A percentile compares a stretch with the other conserved stretches of the same genome.
phyloP scores from a whole-genome alignment of 2,797 vertebrate genomes.

The Prionace glauca region DNA sequence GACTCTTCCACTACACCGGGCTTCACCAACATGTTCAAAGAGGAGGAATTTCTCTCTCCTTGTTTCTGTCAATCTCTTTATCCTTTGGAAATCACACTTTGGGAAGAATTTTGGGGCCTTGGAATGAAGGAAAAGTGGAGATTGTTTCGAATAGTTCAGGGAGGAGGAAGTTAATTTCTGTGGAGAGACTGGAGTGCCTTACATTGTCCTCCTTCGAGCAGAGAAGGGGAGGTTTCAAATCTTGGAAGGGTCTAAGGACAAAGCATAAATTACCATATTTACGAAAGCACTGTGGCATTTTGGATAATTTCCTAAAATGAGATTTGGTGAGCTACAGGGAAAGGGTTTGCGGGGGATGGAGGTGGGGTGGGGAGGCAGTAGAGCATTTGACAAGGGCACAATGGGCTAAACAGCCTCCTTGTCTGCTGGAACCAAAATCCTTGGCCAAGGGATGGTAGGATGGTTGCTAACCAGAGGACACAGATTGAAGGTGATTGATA shows the following conservation, averaged over 20 bases:
- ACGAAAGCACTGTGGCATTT: not conserved
- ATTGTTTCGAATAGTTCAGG: no score
- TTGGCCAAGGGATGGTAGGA: no score
- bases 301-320: not conserved
- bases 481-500: no score
- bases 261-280: not conserved
- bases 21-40: not conserved
- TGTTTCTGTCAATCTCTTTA: not conserved
- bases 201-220: not conserved
- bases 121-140: not conserved
- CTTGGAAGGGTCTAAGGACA: not conserved
- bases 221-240: not conserved
- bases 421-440: no score
- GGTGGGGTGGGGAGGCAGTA: no score
- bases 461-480: no score
- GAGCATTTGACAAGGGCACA: no score
- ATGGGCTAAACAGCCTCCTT: no score
- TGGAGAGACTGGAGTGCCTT: not conserved
- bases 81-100: not conserved
- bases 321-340: no score
- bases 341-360: no score
- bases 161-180: not conserved
- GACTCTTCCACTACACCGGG: not conserved
- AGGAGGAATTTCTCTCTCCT: not conserved
- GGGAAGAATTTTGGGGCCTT: not conserved